Evolutionary conservation across 2,888 invertebrate genomes (phyloP).

Genomic region (Agonopterix heracliana): DNA sequence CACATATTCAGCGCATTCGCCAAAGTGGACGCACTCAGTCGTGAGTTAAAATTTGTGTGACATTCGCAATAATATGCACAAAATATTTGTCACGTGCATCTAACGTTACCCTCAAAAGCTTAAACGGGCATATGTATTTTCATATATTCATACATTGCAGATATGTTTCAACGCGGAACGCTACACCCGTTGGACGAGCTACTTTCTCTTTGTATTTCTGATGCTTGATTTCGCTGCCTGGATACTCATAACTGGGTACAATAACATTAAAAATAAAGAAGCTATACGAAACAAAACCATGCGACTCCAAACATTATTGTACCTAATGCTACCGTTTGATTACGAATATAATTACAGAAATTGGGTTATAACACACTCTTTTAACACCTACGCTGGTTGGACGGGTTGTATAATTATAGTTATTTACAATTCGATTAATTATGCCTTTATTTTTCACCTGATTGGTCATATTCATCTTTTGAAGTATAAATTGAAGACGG

Average conservation of each 20-base stretch:
- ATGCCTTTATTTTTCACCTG: slow-evolving; percentile 30
- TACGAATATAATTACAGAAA: slow-evolving; percentile 28
- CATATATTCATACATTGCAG: slow-evolving; percentile 19
- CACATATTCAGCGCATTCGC: too few relatives aligned
- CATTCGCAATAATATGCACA: too few relatives aligned
- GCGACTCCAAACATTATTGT: slow-evolving; percentile 29
- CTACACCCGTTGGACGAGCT: slow-evolving; percentile 18
- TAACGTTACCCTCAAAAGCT: too few relatives aligned
- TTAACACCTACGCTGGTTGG: slow-evolving; percentile 19
- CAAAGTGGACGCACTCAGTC: too few relatives aligned
- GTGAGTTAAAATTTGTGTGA: too few relatives aligned
- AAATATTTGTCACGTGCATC: too few relatives aligned
- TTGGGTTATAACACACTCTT: slow-evolving; percentile 23
- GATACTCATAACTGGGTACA: slow-evolving; percentile 20
- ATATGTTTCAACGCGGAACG: slow-evolving; percentile 21
- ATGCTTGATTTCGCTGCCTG: slow-evolving; percentile 20
- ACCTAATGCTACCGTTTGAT: slow-evolving; percentile 34
- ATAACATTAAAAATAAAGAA: slow-evolving; percentile 24
- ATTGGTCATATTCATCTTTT: slow-evolving; percentile 34
- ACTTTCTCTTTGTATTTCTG: slow-evolving; percentile 15
- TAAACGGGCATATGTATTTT: too few relatives aligned
- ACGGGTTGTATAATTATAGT: slow-evolving; percentile 16
- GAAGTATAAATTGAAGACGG: slow-evolving; percentile 24
- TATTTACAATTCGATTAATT: slow-evolving; percentile 26
- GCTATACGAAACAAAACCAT: slow-evolving; percentile 24